Evolutionary conservation across 2,113 vertebrate genomes (phyloP), one percentile per base, ranked within the genome.

Genomic region (Empidonax alnorum): DNA sequence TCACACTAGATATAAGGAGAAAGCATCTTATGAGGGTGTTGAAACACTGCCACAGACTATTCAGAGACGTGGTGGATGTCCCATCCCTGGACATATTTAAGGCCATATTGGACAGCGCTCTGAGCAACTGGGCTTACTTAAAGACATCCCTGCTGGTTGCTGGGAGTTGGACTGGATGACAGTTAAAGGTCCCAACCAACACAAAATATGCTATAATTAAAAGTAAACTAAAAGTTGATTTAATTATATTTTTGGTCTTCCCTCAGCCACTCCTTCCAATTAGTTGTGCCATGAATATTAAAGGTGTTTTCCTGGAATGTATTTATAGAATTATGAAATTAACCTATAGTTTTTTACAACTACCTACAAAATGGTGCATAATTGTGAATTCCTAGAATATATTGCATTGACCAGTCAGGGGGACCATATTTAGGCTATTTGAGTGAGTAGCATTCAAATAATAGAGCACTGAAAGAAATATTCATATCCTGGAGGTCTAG

Each of bases 1-100:
- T 73, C 7, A 5, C 10, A 9, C 0, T 1, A 65, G 21, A 35
- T 14, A 5, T 3, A 16, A 24, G 27, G 37, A 19, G 66, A 31
- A 50, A 33, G 4, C 5, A 13, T 66, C 58, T 81, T 58, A 3
- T 66, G 37, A 33, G 9, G 14, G 5, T 37, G 2, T 3, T 44
- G 59, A 39, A 37, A 49, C 16, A 22, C 11, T 18, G 6, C 35
- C 21, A 50, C 9, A 42, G 21, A 17, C 5, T 66, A 0, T 22
- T 50, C 35, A 27, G 42, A 15, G 58, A 50, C 10, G 7, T 15
- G 17, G 3, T 41, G 10, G 9, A 41, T 63, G n/a, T 10, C n/a
- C 24, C 49, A 31, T 4, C n/a, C n/a, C 6, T 63, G 24, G 16
- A 25, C 35, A 5, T 5, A 21, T 5, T 4, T n/a, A 22, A 55